phyloP scores from a whole-genome alignment of 1,140 invertebrate genomes.

The Riptortus pedestris region DNA sequence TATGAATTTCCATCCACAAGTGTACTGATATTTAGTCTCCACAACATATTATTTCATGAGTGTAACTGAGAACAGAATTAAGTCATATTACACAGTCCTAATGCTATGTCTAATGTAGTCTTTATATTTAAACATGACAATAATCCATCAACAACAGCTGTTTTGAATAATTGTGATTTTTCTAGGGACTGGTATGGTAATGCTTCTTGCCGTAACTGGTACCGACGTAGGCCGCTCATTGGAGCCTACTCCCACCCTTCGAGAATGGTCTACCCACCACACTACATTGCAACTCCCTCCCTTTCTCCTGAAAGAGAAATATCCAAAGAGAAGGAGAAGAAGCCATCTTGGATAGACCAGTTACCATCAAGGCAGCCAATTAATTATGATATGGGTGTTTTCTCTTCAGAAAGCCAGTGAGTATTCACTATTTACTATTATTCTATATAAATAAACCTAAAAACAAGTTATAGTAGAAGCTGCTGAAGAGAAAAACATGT shows the following conservation, averaged over 20 bases:
- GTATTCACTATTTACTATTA: slow-evolving; percentile 32
- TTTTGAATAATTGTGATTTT: no score
- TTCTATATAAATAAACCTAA: not conserved
- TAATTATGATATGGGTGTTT: slow-evolving; percentile 68
- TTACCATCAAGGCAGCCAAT: slow-evolving; percentile 64
- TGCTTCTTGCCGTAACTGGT: slow-evolving; percentile 76
- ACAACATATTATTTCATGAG: no score
- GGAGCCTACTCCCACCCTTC: slow-evolving; percentile 80
- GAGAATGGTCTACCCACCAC: slow-evolving; percentile 88
- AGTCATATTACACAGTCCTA: no score
- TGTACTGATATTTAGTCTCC: no score
- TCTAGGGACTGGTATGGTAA: slow-evolving; percentile 77
- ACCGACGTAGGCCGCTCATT: slow-evolving; percentile 63
- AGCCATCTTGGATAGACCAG: slow-evolving; percentile 52
- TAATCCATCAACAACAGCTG: no score
- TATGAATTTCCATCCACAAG: no score
- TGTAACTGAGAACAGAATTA: no score
- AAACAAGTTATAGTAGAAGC: not conserved
- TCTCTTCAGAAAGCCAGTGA: slow-evolving; percentile 80
- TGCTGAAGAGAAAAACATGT: no score
- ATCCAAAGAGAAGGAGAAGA: slow-evolving; percentile 36
- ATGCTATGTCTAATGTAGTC: no score
- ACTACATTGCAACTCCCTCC: slow-evolving; percentile 64
- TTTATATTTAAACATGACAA: no score
- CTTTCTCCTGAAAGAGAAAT: slow-evolving; percentile 48